Conservation (phyloP, 2,113 vertebrate genomes). For the Falco punctatus region DNA sequence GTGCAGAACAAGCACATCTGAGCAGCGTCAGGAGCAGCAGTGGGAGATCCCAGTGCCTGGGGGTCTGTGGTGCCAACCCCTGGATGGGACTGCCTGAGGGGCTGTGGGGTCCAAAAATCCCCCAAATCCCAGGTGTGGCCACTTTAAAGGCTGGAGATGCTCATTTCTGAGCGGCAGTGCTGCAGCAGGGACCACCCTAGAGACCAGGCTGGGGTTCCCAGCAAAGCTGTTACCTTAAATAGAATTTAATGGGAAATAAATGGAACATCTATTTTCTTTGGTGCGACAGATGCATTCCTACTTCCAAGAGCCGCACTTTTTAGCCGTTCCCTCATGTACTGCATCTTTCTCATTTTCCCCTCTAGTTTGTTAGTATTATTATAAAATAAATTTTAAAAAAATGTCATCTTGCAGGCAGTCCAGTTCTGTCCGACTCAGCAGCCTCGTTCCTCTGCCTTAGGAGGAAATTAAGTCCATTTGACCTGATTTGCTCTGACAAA, state of each 20-base stretch:
- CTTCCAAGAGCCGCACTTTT: not conserved
- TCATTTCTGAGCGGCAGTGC: not conserved
- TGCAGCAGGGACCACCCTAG: not conserved
- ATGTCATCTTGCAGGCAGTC: not conserved
- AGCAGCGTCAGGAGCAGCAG: not conserved
- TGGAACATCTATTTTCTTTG: not conserved
- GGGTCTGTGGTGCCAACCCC: not conserved
- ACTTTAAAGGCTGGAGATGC: not conserved
- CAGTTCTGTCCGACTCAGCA: not conserved
- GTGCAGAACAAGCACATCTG: not conserved
- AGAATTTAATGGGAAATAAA: not conserved
- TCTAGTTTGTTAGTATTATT: not conserved
- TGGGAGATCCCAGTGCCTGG: fast-evolving
- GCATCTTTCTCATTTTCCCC: not conserved
- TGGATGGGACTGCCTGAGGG: too few species aligned
- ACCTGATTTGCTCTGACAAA: not conserved
- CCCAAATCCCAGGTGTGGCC: not conserved
- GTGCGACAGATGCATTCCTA: not conserved
- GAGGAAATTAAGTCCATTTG: not conserved
- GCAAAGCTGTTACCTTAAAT: not conserved
- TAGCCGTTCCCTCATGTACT: not conserved
- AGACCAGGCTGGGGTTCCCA: not conserved
- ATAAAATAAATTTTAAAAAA: not conserved
- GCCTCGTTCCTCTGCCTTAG: not conserved
- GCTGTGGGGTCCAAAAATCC: not conserved